These are phyloP conservation scores for Connochaetes taurinus DNA, from an alignment of 2,113 vertebrate genomes.

Conservation along the genomic window DNA sequence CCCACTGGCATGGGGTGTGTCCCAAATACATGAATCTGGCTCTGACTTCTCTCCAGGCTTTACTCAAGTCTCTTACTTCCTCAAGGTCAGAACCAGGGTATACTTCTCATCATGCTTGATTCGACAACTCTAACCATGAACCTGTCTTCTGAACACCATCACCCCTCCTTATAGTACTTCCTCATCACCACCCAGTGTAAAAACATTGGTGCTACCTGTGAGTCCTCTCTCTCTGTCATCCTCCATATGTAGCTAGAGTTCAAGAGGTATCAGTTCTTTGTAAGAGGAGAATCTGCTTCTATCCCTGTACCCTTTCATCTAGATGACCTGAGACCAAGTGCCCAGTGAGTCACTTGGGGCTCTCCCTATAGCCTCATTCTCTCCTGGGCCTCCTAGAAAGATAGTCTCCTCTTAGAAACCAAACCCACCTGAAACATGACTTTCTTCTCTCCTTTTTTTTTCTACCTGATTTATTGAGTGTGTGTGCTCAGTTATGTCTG, in stretches of 20 bases:
- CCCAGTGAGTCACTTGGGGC: not conserved
- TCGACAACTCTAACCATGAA: not conserved
- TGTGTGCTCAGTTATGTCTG: not conserved
- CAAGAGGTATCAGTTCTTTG: not conserved
- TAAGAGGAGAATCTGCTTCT: not conserved
- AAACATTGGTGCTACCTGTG: not conserved
- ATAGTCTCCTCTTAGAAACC: not conserved
- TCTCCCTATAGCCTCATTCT: not conserved
- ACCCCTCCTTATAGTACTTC: not conserved
- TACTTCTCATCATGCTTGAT: not conserved
- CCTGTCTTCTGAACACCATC: not conserved
- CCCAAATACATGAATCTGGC: not conserved
- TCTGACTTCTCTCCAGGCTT: not conserved
- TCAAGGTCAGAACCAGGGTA: not conserved
- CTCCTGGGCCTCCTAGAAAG: not conserved
- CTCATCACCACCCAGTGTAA: not conserved
- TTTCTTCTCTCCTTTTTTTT: not conserved
- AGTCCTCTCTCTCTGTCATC: not conserved
- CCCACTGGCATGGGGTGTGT: not conserved
- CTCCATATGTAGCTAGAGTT: not conserved
- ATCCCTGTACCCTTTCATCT: not conserved
- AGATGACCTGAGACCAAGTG: not conserved
- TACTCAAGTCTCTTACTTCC: not conserved
- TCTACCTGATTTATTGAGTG: not conserved
- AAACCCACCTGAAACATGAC: not conserved